phyloP scores from a whole-genome alignment of 2,113 vertebrate species.

The Gallinago paraguaiae region DNA sequence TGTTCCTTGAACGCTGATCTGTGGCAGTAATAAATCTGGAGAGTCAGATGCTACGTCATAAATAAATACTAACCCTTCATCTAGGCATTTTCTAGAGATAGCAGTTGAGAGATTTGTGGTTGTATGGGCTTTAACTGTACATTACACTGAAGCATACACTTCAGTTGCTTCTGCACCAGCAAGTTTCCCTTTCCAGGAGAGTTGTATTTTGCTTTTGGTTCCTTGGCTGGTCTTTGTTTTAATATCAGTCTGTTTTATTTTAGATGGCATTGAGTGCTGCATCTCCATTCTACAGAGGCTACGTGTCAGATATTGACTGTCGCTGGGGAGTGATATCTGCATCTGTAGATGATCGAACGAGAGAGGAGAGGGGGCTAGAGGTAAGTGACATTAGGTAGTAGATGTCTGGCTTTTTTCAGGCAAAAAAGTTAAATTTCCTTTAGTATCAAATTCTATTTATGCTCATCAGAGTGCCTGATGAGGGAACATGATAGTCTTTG shows the following conservation, averaged over 20 bases:
- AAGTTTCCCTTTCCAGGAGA: background rate
- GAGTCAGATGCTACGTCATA: background rate
- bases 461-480: background rate
- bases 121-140: background rate
- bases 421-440: background rate
- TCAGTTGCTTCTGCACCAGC: background rate
- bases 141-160: background rate
- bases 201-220: background rate
- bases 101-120: background rate
- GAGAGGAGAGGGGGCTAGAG: constrained; percentile 93
- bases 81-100: fast-evolving
- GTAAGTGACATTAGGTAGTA: constrained; percentile 58
- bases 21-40: background rate
- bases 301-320: constrained; percentile 94
- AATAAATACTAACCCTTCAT: background rate
- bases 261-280: constrained; percentile 98
- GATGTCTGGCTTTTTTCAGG: background rate
- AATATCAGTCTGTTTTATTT: background rate
- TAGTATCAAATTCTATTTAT: background rate
- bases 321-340: constrained; percentile 98
- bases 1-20: background rate
- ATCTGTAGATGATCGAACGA: constrained; percentile 94
- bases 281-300: constrained; percentile 95
- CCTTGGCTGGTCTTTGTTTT: background rate
- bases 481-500: background rate